phyloP scores from a whole-genome alignment of 37 sponge, comb jelly and placozoan species.

The Ianthella basta region DNA sequence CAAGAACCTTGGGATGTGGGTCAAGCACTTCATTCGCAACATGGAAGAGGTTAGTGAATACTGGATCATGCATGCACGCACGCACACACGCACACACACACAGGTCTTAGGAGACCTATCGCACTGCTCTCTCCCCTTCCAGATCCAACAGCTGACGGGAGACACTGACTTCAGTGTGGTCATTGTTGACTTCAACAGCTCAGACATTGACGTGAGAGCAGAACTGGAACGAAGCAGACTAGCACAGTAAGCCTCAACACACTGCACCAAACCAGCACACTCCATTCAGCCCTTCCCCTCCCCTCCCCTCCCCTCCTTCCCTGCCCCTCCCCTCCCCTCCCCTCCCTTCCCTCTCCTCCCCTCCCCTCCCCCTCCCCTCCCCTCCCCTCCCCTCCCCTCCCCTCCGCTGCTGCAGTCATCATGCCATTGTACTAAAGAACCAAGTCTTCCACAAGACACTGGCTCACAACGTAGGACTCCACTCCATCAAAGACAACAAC shows the following conservation, averaged over 20 bases:
- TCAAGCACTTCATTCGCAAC: constrained; percentile 70
- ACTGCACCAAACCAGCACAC: neutral
- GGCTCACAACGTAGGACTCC: neutral
- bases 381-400: neutral
- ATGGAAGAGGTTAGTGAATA: constrained; percentile 67
- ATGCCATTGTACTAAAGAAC: neutral
- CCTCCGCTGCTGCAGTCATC: neutral
- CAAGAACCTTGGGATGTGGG: constrained; percentile 67
- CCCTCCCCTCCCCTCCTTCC: neutral
- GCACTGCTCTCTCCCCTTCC: too few relatives aligned
- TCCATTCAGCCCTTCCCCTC: neutral
- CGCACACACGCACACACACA: too few relatives aligned
- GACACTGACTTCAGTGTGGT: constrained; percentile 66
- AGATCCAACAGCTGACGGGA: constrained; percentile 33
- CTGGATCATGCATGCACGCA: too few relatives aligned
- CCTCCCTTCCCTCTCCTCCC: neutral
- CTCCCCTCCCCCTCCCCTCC: neutral
- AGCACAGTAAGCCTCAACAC: neutral
- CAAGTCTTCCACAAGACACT: constrained; percentile 8
- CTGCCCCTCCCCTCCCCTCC: neutral
- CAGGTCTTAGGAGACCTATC: neutral
- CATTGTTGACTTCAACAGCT: constrained; percentile 73
- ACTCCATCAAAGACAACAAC: constrained; percentile 11
- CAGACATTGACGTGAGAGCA: constrained; percentile 55
- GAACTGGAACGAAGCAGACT: constrained; percentile 28